Base-by-base conservation (phyloP, 2,113 vertebrate species). In the Bagarius yarrelli region DNA sequence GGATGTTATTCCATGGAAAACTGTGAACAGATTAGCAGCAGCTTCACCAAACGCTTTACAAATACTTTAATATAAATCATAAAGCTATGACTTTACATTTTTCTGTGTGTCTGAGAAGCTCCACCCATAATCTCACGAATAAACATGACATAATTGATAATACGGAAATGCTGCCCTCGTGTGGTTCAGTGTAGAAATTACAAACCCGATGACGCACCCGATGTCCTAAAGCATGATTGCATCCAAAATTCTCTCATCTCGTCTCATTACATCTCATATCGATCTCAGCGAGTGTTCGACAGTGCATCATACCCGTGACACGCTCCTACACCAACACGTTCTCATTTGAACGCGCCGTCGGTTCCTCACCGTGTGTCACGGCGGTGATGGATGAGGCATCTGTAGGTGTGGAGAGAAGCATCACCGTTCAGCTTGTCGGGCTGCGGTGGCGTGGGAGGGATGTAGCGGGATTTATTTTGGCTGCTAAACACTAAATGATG, bases 141-240 rank as follows among this genome's bases (percentile, higher is more conserved):
- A 71, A 27, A 50, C 40, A 27, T 4, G 6, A 4, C 50, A 27
- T 18, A 15, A 66, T 40, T 30, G 6, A 25, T 9, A 11, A 30
- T 50, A 55, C 61, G 76, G n/a, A 57, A 56, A 50, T 85, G 70
- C 76, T 76, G 69, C 47, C 80, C 83, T 71, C 83, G 12, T 55
- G 53, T 85, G 80, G 76, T 34, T 1, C 53, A 14, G 0, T 36
- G 27, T 52, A 44, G 66, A 27, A 50, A 23, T 40, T 30, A 19
- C 66, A 60, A 53, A 78, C 75, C 30, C 75, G 50, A 50, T 63
- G 14, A 55, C 52, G 4, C 2, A 71, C 72, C 30, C 57, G 72
- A 75, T 21, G 72, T 74, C 11, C 52, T 69, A 40, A 69, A 27
- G n/a, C 15, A 0, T 40, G 18, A 23, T 27, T 15, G 47, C 12